These are phyloP conservation scores for Cremastinae sp. DNA, from an alignment of 2,888 invertebrate genomes.

Conservation along the genomic window DNA sequence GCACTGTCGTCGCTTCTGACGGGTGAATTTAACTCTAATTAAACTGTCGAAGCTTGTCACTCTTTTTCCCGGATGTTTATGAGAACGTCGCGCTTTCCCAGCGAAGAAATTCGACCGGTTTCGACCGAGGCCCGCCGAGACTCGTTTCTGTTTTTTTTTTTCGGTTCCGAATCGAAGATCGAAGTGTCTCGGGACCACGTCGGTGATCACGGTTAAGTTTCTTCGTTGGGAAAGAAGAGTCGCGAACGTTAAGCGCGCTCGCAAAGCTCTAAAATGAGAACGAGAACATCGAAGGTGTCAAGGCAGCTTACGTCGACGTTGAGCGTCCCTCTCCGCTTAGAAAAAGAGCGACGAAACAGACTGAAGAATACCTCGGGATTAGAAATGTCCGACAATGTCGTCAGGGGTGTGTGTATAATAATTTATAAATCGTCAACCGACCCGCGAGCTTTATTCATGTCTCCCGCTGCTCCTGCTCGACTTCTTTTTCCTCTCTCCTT, in stretches of 20 bases:
- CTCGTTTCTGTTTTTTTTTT: neutral
- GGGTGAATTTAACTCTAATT: too few species aligned
- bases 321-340: constrained; percentile 37
- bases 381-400: constrained; percentile 21
- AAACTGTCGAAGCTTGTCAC: neutral
- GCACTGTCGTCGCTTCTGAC: too few species aligned
- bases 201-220: constrained; percentile 24
- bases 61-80: constrained; percentile 7
- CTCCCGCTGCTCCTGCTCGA: neutral
- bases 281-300: constrained; percentile 65
- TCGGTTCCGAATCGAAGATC: neutral
- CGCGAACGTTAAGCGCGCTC: constrained; percentile 53
- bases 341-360: constrained; percentile 21
- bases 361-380: constrained; percentile 40
- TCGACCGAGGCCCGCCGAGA: neutral
- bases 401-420: constrained; percentile 12
- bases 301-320: constrained; percentile 58
- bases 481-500: neutral
- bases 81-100: neutral
- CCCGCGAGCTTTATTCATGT: neutral
- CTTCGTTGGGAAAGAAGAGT: constrained; percentile 36
- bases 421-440: constrained; percentile 32
- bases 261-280: constrained; percentile 64
- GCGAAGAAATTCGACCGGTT: neutral
- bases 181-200: constrained; percentile 8